A percentile compares a stretch with the other conserved stretches of the same genome.
Evolutionary conservation across 2,888 invertebrate genomes (phyloP).

Genomic region (Aleiodes alternator): DNA sequence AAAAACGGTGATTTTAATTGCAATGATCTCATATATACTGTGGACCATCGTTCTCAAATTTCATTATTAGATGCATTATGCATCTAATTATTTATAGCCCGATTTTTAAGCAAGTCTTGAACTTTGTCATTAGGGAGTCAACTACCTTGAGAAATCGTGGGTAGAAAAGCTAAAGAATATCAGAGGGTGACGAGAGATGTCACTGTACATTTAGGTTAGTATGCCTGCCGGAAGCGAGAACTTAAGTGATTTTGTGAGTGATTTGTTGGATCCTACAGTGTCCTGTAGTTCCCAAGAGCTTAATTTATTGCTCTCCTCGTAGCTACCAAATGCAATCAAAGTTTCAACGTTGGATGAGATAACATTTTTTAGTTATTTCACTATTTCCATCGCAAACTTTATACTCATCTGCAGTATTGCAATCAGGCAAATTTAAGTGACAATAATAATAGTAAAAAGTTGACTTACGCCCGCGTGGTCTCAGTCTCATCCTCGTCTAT

Average conservation of each 20-base stretch:
- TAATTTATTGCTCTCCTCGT: slow-evolving; percentile 35
- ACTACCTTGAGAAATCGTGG: not conserved
- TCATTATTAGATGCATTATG: too few species aligned
- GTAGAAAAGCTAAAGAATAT: not conserved
- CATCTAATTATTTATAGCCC: too few species aligned
- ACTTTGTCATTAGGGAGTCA: too few species aligned
- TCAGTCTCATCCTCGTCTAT: slow-evolving; percentile 61
- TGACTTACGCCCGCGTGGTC: slow-evolving; percentile 59
- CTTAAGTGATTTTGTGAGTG: slow-evolving; percentile 36
- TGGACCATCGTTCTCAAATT: too few species aligned
- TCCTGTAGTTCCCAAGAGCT: slow-evolving; percentile 13
- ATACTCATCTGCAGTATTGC: not conserved
- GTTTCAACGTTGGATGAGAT: slow-evolving; percentile 11
- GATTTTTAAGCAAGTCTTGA: too few species aligned
- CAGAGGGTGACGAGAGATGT: not conserved
- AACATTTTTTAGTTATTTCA: slow-evolving; percentile 2
- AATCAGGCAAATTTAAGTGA: not conserved
- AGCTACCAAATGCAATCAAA: slow-evolving; percentile 34
- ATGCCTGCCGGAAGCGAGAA: slow-evolving; percentile 26
- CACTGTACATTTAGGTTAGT: not conserved
- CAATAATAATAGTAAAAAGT: not conserved
- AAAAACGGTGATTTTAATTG: too few species aligned
- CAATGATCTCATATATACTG: too few species aligned
- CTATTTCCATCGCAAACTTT: not conserved
- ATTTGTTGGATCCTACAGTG: slow-evolving; percentile 37